phyloP scores from a whole-genome alignment of 2,113 vertebrate species.

The Oncorhynchus kisutch region DNA sequence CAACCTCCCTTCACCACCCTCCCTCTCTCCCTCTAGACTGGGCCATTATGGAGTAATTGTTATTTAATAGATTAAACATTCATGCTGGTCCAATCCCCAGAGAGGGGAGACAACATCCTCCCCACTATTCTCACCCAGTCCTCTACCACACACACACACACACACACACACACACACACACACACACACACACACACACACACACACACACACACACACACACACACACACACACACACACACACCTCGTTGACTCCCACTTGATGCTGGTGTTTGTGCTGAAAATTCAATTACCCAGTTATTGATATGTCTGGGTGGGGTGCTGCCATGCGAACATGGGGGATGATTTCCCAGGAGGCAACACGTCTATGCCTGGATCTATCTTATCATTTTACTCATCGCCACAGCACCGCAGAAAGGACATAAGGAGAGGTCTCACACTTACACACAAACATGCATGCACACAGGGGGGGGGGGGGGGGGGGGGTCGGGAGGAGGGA shows the following conservation, averaged over 20 bases:
- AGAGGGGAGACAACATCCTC: conserved; percentile 78
- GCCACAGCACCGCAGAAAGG: conserved; percentile 57
- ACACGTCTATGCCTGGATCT: conserved; percentile 86
- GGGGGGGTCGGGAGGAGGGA: not conserved
- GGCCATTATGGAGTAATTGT: conserved; percentile 77
- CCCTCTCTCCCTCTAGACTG: not conserved
- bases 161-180: too few relatives aligned
- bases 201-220: conserved; percentile 58
- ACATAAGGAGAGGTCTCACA: conserved; percentile 44
- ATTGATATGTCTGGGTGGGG: conserved; percentile 95
- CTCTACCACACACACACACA: conserved; percentile 18
- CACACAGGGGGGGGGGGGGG: not conserved
- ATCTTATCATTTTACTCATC: conserved; percentile 66
- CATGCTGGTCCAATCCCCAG: conserved; percentile 81
- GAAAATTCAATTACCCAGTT: conserved; percentile 99
- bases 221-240: conserved; percentile 64
- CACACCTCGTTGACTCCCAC: conserved; percentile 44
- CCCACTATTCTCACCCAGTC: conserved; percentile 56
- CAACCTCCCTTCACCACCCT: too few relatives aligned
- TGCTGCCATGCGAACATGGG: conserved; percentile 92
- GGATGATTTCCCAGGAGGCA: conserved; percentile 95
- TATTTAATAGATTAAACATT: conserved; percentile 92
- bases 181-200: conserved; percentile 64
- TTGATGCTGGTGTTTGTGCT: conserved; percentile 93
- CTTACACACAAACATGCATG: not conserved